Conservation (phyloP, 1,140 invertebrate genomes). For the Bombus superbus region DNA sequence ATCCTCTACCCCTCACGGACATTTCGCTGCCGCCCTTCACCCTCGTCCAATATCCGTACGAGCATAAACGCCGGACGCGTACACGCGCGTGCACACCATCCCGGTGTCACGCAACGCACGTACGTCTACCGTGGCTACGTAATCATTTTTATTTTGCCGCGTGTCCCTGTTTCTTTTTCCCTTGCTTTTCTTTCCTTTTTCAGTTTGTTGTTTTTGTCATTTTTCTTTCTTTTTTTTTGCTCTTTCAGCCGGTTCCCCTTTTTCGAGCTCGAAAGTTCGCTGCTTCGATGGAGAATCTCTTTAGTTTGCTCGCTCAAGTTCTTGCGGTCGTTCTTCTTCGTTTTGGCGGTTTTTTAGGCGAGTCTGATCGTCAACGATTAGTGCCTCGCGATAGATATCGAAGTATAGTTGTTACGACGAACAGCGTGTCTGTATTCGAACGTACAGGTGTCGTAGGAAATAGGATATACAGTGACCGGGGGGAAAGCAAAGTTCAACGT, state of each 20-base stretch:
- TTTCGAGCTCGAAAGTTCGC: neutral
- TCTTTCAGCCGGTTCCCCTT: neutral
- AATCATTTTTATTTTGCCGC: slow-evolving; percentile 78
- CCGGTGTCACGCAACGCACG: slow-evolving; percentile 39
- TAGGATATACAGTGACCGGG: no score
- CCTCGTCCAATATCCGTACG: slow-evolving; percentile 54
- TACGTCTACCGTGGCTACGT: slow-evolving; percentile 65
- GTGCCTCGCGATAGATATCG: no score
- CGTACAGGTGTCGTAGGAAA: no score
- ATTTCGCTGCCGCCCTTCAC: neutral
- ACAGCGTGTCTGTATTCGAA: no score
- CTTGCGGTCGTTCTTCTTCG: neutral
- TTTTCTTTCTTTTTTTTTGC: neutral
- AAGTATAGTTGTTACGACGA: no score
- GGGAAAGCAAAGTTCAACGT: no score
- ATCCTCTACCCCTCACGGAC: neutral
- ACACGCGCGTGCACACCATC: slow-evolving; percentile 8
- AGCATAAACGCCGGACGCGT: slow-evolving; percentile 58
- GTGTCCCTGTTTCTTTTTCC: slow-evolving; percentile 65
- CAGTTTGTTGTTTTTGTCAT: neutral
- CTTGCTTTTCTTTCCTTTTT: neutral
- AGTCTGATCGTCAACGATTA: no score
- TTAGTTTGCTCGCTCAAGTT: neutral
- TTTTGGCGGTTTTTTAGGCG: neutral
- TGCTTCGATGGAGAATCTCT: neutral